Evolutionary conservation across 2,888 invertebrate genomes (phyloP).

Genomic region (Neoascia interrupta): DNA sequence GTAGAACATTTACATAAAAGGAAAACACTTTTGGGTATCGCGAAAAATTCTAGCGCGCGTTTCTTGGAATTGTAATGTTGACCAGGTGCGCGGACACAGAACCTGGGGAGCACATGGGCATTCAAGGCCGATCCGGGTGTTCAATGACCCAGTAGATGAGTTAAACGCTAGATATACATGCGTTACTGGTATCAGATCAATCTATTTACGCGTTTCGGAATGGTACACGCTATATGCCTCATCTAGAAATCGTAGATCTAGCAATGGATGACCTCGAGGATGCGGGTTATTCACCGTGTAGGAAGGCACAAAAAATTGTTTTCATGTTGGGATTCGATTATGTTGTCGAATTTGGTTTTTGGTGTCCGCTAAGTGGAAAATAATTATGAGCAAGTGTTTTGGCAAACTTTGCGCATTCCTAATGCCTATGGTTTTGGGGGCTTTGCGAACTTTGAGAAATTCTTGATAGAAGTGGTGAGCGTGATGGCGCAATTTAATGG

Average conservation of each 20-base stretch:
- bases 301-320: slow-evolving; percentile 58
- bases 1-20: slow-evolving; percentile 48
- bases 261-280: slow-evolving; percentile 48
- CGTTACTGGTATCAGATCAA: slow-evolving; percentile 7
- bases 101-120: neutral
- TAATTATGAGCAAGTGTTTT: no score
- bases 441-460: no score
- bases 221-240: slow-evolving; percentile 13
- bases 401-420: no score
- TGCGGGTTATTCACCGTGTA: slow-evolving; percentile 61
- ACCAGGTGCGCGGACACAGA: neutral
- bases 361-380: no score
- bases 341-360: slow-evolving; percentile 14
- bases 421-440: no score
- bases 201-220: slow-evolving; percentile 14
- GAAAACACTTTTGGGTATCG: slow-evolving; percentile 42
- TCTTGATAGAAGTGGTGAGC: no score
- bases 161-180: slow-evolving; percentile 7
- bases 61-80: slow-evolving; percentile 26
- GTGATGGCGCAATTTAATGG: no score
- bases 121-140: slow-evolving; percentile 56
- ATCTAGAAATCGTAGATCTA: neutral
- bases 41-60: slow-evolving; percentile 46
- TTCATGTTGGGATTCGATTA: slow-evolving; percentile 42
- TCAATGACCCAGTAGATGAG: slow-evolving; percentile 55